Evolutionary conservation across 2,113 vertebrate genomes (phyloP).

Genomic region (Aplodontia rufa): DNA sequence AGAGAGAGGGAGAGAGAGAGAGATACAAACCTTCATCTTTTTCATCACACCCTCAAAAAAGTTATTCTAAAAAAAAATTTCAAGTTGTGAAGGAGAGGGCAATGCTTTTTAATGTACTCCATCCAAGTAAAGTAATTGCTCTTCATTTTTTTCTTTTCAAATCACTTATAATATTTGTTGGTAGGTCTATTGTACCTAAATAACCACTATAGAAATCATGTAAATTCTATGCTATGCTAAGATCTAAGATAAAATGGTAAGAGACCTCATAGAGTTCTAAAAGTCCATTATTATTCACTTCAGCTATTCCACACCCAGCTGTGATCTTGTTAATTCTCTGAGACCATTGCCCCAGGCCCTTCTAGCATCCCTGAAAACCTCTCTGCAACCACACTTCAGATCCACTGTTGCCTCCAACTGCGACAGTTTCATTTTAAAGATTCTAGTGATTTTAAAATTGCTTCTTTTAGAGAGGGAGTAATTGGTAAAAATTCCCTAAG

Average conservation of each 20-base stretch:
- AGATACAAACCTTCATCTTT: not conserved
- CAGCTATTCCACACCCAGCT: not conserved
- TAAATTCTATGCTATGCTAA: not conserved
- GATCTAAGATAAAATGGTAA: not conserved
- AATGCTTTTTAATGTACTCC: not conserved
- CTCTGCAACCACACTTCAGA: not conserved
- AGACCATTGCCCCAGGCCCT: slow-evolving; percentile 32
- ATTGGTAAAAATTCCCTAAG: not conserved
- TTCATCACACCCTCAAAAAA: not conserved
- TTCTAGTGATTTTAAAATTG: slow-evolving; percentile 64
- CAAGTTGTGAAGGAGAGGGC: not conserved
- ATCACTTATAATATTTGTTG: not conserved
- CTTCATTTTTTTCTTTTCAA: not conserved
- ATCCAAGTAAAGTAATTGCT: not conserved
- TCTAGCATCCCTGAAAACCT: not conserved
- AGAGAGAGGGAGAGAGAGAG: not conserved
- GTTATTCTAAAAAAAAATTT: not conserved
- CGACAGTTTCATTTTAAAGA: slow-evolving; percentile 45
- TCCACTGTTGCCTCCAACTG: not conserved
- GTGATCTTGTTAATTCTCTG: slow-evolving; percentile 37
- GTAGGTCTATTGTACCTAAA: not conserved
- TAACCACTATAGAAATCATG: not conserved
- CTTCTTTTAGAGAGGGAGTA: slow-evolving; percentile 41
- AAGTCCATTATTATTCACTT: slow-evolving; percentile 6
- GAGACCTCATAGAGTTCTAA: not conserved